These are phyloP conservation scores for Teleiodes luculella DNA, from an alignment of 2,888 invertebrate species.

Conservation along the genomic window DNA sequence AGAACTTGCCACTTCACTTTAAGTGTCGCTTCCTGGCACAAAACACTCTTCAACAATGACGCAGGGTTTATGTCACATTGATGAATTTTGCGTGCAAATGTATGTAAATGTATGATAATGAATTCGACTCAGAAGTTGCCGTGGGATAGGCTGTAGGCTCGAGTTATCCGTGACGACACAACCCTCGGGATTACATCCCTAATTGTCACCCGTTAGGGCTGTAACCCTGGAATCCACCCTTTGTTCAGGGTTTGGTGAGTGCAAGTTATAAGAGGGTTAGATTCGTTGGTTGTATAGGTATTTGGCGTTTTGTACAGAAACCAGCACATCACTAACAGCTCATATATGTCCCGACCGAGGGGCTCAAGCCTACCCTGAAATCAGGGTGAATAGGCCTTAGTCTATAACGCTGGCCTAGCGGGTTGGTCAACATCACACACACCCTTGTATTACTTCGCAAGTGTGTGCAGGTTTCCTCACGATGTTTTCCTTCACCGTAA, in stretches of 20 bases:
- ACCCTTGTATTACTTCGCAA: no score
- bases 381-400: no score
- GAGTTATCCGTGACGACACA: background rate
- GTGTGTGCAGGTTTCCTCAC: no score
- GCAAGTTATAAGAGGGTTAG: background rate
- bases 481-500: no score
- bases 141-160: background rate
- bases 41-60: conserved; percentile 5
- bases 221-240: conserved; percentile 23
- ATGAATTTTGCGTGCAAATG: conserved; percentile 8
- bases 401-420: no score
- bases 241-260: conserved; percentile 22
- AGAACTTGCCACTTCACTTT: background rate
- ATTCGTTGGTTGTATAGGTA: background rate
- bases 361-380: no score
- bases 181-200: conserved; percentile 25
- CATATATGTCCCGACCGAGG: no score
- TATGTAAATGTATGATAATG: conserved; percentile 16
- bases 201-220: conserved; percentile 32
- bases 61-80: background rate
- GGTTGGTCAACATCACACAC: no score
- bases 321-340: no score
- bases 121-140: conserved; percentile 13
- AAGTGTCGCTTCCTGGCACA: background rate
- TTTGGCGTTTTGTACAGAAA: no score